Evolutionary conservation across 2,888 invertebrate genomes (phyloP), one percentile per base, ranked within the genome.

Genomic region (Thalpophila matura): DNA sequence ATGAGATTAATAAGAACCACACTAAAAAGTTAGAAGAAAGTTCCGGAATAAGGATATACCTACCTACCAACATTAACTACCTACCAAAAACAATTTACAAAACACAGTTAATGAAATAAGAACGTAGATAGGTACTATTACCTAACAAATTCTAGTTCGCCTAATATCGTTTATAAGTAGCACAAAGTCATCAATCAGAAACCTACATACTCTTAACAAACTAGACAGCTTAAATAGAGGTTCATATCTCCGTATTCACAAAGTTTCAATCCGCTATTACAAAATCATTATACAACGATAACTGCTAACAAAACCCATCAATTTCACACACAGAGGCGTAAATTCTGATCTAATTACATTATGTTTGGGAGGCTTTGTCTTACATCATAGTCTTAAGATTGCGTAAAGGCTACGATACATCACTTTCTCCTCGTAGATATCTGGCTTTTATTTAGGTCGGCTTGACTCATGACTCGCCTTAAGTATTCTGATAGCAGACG

Each of bases 391-490:
- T 79, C 73, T 75, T 69, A 67, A 79, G 73, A 82, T 94, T 92
- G 80, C 88, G 85, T 89, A 91, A 93, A 76, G 77, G 81, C 82
- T 84, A 79, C 88, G 82, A 92, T 90, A 87, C 91, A 91, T 92
- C 92, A 93, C 94, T 94, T 94, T 94, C 94, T 93, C 92, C 86
- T 84, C 82, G 65, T 66, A 87, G 89, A 82, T 88, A 91, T 89
- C 87, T 86, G 85, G 79, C 83, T 83, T 83, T 84, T 86, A 90
- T 92, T 90, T 89, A 85, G 89, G 91, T 86, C 88, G 85, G 76
- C 83, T 90, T 88, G 89, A 90, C 84, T 91, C 92, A 89, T 86
- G 83, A 75, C 71, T 81, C 84, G 82, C 82, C 84, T 90, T 89
- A 86, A 86, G 87, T 87, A 91, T 91, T 89, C 89, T 80, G 86